Evolutionary conservation across 2,113 vertebrate genomes (phyloP), one percentile per base, ranked within the genome.

Genomic region (Notothenia coriiceps): DNA sequence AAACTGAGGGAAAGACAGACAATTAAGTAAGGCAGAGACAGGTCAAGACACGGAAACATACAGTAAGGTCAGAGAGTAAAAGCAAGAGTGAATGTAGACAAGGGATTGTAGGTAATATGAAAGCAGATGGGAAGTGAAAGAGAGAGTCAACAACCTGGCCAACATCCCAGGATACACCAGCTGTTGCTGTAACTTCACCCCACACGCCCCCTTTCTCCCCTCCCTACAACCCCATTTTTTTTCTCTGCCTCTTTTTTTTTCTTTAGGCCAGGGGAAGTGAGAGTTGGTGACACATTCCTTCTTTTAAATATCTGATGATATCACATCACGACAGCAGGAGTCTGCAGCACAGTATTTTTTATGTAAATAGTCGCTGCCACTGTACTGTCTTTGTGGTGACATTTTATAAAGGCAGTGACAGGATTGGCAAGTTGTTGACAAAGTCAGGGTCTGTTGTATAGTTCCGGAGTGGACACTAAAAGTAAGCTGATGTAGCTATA

Each of bases 141-240:
- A 80, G 86, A 82, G 70, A 87, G 79, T 90, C 86, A 68, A 88
- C 85, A 79, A 84, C 85, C 83, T 90, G 91, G 95, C 93, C 71
- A 67, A 87, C 86, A 86, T 94, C 95, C 93, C 94, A 81, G 88
- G 93, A 95, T 88, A 74, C 81, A 91, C 93, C 97, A 97, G 96
- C 96, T 97, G 96, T 94, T 94, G 91, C 89, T 85, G 85, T 95
- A 93, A 91, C 92, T 95, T 92, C 94, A 95, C 91, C 95, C 95
- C 81, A 76, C 92, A 74, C 68, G 91, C 87, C 73, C 75, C 61
- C 35, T 68, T 68, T 51, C 50, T 82, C 63, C 75, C 20, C 67
- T 63, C 56, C 7, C 35, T 40, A 6, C 7, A 40, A 47, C 18
- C 61, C 11, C 33, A 18, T 14, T 72, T 55, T 79, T 60, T 68